Percentiles rank a stretch among this genome's conserved stretches.
Conservation (phyloP, 1,140 invertebrate species). For the Tetragnatha versicolor region DNA sequence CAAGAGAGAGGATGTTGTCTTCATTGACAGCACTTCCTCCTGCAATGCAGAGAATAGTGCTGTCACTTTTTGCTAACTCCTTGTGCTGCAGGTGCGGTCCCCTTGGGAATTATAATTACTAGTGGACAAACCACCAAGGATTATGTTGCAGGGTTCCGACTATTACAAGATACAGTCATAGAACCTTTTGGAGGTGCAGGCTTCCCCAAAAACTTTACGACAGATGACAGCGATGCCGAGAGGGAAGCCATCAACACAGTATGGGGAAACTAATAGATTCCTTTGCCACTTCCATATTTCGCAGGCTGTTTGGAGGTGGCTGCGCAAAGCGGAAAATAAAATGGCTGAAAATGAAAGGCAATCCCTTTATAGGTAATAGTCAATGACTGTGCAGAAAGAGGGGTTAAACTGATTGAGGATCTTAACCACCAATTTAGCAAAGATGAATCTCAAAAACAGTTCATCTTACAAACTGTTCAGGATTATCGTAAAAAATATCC, state of each 20-base stretch:
- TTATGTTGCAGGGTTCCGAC: constrained; percentile 5
- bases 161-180: not conserved
- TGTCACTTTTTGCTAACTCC: too few relatives aligned
- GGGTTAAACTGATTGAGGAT: too few relatives aligned
- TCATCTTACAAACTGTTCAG: too few relatives aligned
- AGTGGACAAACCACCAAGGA: not conserved
- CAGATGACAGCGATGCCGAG: not conserved
- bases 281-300: not conserved
- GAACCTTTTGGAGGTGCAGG: not conserved
- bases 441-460: too few relatives aligned
- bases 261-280: not conserved
- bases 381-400: too few relatives aligned
- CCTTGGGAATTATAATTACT: constrained; percentile 9
- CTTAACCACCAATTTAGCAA: too few relatives aligned
- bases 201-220: not conserved
- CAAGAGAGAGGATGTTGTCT: too few relatives aligned
- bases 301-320: constrained; percentile 9
- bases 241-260: not conserved
- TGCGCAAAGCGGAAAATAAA: not conserved
- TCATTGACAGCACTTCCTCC: too few relatives aligned
- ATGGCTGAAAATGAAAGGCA: too few relatives aligned
- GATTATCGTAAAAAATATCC: too few relatives aligned
- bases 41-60: too few relatives aligned
- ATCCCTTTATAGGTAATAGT: too few relatives aligned
- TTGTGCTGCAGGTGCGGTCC: constrained; percentile 14